phyloP scores from a whole-genome alignment of 2,888 invertebrate species.

The Pegoplata infirma region DNA sequence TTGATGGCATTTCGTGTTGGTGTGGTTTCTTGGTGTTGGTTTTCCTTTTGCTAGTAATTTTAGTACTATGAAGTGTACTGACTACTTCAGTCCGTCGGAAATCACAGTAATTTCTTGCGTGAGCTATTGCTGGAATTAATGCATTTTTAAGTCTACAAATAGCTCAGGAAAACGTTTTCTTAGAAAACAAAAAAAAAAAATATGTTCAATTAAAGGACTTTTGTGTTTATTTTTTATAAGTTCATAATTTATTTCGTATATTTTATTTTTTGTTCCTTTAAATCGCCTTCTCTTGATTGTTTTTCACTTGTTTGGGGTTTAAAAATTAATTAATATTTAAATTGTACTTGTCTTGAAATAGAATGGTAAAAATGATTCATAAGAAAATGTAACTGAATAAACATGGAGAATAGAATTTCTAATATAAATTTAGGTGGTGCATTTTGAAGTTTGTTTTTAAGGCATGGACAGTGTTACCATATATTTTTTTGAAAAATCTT shows the following conservation, averaged over 20 bases:
- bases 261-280: slow-evolving; percentile 32
- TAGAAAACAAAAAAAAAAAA: slow-evolving; percentile 26
- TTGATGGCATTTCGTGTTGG: slow-evolving; percentile 10
- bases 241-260: slow-evolving; percentile 38
- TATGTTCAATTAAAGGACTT: slow-evolving; percentile 52
- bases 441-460: too few species aligned
- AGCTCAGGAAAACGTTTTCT: slow-evolving; percentile 45
- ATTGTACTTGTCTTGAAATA: too few species aligned
- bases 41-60: slow-evolving; percentile 41
- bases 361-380: too few species aligned
- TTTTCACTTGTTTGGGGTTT: slow-evolving; percentile 37
- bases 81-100: slow-evolving; percentile 8
- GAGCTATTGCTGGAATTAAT: slow-evolving; percentile 65
- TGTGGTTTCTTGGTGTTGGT: slow-evolving; percentile 41
- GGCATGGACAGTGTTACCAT: too few species aligned
- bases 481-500: too few species aligned
- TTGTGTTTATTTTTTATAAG: slow-evolving; percentile 38
- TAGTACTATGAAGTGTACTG: slow-evolving; percentile 23
- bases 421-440: too few species aligned
- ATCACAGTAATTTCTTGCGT: slow-evolving; percentile 48
- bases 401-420: too few species aligned
- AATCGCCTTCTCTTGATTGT: slow-evolving; percentile 51
- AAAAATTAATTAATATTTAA: slow-evolving; percentile 59
- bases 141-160: slow-evolving; percentile 65
- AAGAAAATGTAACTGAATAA: too few species aligned